These are phyloP conservation scores for Acestrorhynchus altus DNA, from an alignment of 2,797 vertebrate genomes.

Conservation along the genomic window DNA sequence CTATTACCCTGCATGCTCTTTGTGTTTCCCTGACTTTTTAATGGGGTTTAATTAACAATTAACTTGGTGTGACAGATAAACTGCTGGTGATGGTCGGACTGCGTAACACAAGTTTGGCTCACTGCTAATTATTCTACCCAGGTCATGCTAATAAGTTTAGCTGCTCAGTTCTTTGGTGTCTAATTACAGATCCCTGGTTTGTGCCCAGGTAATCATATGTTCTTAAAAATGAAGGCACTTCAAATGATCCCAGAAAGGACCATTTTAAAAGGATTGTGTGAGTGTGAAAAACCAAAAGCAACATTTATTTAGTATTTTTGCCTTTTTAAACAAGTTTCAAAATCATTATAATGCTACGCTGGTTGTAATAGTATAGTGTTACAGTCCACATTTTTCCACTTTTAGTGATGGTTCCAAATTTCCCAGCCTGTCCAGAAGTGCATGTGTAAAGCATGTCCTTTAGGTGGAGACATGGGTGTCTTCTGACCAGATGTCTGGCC, in stretches of 20 bases:
- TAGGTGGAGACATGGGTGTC: too few species aligned
- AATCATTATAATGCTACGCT: too few species aligned
- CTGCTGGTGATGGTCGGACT: neutral
- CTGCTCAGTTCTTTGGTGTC: neutral
- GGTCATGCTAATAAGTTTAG: neutral
- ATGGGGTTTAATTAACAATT: conserved; percentile 13
- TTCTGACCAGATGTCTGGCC: too few species aligned
- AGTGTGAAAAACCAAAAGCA: too few species aligned
- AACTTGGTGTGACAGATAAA: neutral
- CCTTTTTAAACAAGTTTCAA: neutral
- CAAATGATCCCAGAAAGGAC: too few species aligned
- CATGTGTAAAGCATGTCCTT: too few species aligned
- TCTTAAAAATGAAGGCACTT: neutral
- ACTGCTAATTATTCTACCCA: conserved; percentile 24
- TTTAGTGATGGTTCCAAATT: too few species aligned
- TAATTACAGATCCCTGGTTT: neutral
- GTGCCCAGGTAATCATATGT: neutral
- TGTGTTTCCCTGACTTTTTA: neutral
- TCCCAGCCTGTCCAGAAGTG: too few species aligned
- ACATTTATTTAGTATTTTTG: too few species aligned
- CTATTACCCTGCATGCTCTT: neutral
- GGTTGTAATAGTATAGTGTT: too few species aligned
- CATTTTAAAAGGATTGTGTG: too few species aligned
- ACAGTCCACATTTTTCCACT: too few species aligned
- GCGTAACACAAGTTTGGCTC: neutral